Evolutionary conservation across 2,797 vertebrate species (phyloP), one percentile per base, ranked within the genome.

Genomic region (Anableps anableps): DNA sequence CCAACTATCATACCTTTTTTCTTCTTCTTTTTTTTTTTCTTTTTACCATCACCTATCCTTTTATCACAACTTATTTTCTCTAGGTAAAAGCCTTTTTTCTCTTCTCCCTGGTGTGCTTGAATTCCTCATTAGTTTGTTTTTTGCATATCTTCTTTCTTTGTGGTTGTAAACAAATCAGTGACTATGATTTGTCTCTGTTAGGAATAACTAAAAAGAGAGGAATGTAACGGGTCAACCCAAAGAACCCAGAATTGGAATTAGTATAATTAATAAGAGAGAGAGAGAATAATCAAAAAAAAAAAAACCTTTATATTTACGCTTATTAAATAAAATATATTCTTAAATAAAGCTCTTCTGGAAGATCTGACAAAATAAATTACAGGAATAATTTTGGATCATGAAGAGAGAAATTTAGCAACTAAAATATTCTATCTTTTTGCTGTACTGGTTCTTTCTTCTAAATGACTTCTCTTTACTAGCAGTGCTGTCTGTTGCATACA

Each of bases 121-220:
- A 60, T 81, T 85, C 72, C 74, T 76, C 34, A 34, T 1, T 75
- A 80, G 71, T 77, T 68, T 58, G 81, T 75, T 74, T 66, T 41
- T 79, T 38, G 45, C 43, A 64, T 72, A 79, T 79, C 48, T 77
- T n/a, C 34, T 77, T 68, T 76, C 19, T 74, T 26, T 91, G 78
- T 84, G 78, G 36, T 38, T 34, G 82, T 87, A 91, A 92, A 92
- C 81, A 87, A 89, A 92, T 85, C 74, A 85, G 85, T 34, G 80
- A 86, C 84, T 89, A 89, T 78, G 87, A 89, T 89, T 88, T 75
- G 62, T 68, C 68, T 79, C 73, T 80, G 77, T 90, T 92, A 89
- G 80, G 72, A 90, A 85, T 86, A 90, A 89, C 91, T 92, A 70
- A 43, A 91, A 86, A 86, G 66, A 74, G 77, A 83, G 80, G 80